phyloP scores from a whole-genome alignment of 2,113 vertebrate genomes.

The Callionymus lyra region DNA sequence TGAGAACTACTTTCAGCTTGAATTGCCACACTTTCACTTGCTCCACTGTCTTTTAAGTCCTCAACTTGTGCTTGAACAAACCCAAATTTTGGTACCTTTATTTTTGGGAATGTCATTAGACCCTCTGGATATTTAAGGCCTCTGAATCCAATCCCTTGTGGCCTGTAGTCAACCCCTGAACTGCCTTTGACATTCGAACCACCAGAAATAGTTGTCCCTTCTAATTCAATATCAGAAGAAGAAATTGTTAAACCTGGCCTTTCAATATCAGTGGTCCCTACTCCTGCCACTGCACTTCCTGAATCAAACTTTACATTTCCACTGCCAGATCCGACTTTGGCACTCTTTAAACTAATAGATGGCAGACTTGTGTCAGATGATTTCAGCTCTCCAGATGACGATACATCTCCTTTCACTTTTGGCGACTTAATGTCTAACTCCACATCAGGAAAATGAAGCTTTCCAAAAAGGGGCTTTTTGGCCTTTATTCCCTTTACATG shows the following conservation, averaged over 20 bases:
- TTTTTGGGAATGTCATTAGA: conserved; percentile 65
- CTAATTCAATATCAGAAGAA: conserved; percentile 43
- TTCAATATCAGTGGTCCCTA: conserved; percentile 64
- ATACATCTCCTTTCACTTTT: conserved; percentile 66
- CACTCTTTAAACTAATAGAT: background rate
- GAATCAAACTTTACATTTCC: conserved; percentile 28
- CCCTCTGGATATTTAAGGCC: conserved; percentile 55
- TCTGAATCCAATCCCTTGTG: conserved; percentile 20
- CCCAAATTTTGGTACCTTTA: conserved; percentile 77
- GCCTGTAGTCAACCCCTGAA: conserved; percentile 24
- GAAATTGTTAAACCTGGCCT: conserved; percentile 38
- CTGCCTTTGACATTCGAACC: conserved; percentile 50
- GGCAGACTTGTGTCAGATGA: background rate
- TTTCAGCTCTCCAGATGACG: conserved; percentile 25
- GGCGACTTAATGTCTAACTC: conserved; percentile 88
- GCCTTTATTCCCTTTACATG: conserved; percentile 68
- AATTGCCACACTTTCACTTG: conserved; percentile 37
- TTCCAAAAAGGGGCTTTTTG: conserved; percentile 83
- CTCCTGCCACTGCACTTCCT: conserved; percentile 55
- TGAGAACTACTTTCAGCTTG: conserved; percentile 29
- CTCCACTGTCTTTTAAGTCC: conserved; percentile 43
- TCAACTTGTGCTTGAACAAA: conserved; percentile 63
- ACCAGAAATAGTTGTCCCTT: too few relatives aligned
- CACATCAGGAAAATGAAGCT: conserved; percentile 84
- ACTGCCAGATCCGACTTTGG: conserved; percentile 15